Percentiles rank a stretch among this genome's conserved stretches.
Evolutionary conservation across 2,888 invertebrate genomes (phyloP).

Genomic region (Ptychoptera contaminata): DNA sequence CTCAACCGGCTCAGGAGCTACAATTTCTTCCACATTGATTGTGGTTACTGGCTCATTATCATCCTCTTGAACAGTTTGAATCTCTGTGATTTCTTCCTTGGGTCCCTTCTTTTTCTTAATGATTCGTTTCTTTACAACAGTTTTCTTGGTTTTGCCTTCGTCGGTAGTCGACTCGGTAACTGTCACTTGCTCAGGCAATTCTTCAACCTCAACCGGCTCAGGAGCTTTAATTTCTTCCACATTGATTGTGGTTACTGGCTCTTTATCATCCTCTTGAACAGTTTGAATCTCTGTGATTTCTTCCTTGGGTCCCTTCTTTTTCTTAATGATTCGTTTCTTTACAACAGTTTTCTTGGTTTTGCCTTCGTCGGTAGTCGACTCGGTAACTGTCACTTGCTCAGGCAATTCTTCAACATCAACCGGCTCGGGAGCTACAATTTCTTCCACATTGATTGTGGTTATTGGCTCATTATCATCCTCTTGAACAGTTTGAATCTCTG

Average conservation of each 20-base stretch:
- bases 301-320: constrained; percentile 7
- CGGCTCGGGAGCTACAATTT: constrained; percentile 16
- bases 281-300: constrained; percentile 1
- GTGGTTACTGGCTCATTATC: constrained; percentile 24
- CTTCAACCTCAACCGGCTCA: constrained; percentile 16
- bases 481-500: too few relatives aligned
- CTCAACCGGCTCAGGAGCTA: constrained; percentile 14
- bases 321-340: constrained; percentile 11
- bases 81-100: constrained; percentile 25
- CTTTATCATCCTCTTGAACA: too few relatives aligned
- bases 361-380: too few relatives aligned
- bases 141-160: constrained; percentile 17
- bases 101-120: constrained; percentile 23
- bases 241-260: background rate
- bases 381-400: too few relatives aligned
- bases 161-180: constrained; percentile 8
- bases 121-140: constrained; percentile 18
- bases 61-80: constrained; percentile 19
- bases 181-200: constrained; percentile 11
- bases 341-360: background rate
- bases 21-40: constrained; percentile 20
- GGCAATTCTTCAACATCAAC: too few relatives aligned
- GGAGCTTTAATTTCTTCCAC: constrained; percentile 12
- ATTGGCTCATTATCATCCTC: too few relatives aligned
- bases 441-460: constrained; percentile 10